Base-by-base conservation (phyloP, 1,140 invertebrate genomes). In the Drosophila sturtevanti region DNA sequence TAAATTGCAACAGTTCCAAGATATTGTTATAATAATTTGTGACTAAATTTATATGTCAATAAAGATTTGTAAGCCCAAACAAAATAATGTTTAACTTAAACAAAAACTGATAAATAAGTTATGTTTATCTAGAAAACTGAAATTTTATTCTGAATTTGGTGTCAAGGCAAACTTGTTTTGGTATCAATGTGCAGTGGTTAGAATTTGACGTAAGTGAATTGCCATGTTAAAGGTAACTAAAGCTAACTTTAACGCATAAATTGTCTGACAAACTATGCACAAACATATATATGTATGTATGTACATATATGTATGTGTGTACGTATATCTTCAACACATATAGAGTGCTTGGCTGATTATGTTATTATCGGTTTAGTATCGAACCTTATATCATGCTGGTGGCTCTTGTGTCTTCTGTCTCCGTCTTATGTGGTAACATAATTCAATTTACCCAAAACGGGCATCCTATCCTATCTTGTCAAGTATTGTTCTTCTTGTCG, bases 341-440 rank as follows among this genome's bases (percentile, higher is more conserved):
- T 31, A 31, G 18, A 48, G 72, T 75, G n/a, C 61, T 51, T 65
- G 63, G 0, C 72, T 72, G 82, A 86, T 86, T 86, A 86, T 87
- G 82, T 82, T 86, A 86, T 86, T 86, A 87, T 86, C 82, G 84
- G 79, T 79, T 86, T 87, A 86, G 76, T 86, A 87, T 86, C 84
- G 69, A 79, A 67, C 77, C 72, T 77, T 77, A 74, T 74, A 63
- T 63, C 72, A 68, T 72, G 63, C 74, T 74, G 67, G 55, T 37
- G 21, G 21, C 73, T n/a, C n/a, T n/a, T n/a, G n/a, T 48, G 72
- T 59, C 41, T 44, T 44, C 14, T 74, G 66, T 72, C 72, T 63
- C 34, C 55, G 54, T 74, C 72, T 74, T 62, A 74, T 74, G 72
- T 74, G 41, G 71, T 74, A 63, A 67, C 75, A 72, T 75, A 75